Evolutionary conservation across 2,797 vertebrate species (phyloP).

Genomic region (Poeciliopsis paucimaculata): DNA sequence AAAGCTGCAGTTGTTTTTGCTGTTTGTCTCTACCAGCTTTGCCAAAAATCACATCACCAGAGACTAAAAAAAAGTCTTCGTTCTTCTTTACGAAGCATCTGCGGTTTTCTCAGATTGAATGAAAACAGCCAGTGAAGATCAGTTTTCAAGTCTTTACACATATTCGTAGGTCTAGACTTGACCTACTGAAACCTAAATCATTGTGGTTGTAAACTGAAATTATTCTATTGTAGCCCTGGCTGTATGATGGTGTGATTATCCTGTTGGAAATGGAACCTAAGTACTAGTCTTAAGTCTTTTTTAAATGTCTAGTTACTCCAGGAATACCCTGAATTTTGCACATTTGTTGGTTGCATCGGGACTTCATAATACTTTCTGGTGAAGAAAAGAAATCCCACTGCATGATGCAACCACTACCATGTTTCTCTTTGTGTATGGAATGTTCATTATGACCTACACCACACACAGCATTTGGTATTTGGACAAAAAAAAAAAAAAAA

Average conservation of each 20-base stretch:
- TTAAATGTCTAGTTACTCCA: neutral
- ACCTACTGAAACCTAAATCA: neutral
- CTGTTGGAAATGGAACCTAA: neutral
- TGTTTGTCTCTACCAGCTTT: neutral
- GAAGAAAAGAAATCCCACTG: neutral
- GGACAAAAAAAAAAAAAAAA: neutral
- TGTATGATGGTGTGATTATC: neutral
- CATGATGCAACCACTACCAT: neutral
- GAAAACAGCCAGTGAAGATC: neutral
- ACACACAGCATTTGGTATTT: neutral
- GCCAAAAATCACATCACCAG: no score
- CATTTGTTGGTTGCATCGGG: neutral
- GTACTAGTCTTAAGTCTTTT: neutral
- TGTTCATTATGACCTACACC: neutral
- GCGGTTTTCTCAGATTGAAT: neutral
- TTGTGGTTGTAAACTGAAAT: no score
- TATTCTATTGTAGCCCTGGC: neutral
- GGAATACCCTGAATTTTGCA: neutral
- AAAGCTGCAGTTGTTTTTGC: neutral
- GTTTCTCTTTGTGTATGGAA: neutral
- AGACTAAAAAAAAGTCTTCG: no score
- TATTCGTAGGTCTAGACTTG: neutral
- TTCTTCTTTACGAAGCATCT: neutral
- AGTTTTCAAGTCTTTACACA: neutral
- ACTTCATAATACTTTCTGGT: no score